A percentile compares a stretch with the other conserved stretches of the same genome.
Evolutionary conservation across 1,140 invertebrate species (phyloP).

Genomic region (Heliconius himera): DNA sequence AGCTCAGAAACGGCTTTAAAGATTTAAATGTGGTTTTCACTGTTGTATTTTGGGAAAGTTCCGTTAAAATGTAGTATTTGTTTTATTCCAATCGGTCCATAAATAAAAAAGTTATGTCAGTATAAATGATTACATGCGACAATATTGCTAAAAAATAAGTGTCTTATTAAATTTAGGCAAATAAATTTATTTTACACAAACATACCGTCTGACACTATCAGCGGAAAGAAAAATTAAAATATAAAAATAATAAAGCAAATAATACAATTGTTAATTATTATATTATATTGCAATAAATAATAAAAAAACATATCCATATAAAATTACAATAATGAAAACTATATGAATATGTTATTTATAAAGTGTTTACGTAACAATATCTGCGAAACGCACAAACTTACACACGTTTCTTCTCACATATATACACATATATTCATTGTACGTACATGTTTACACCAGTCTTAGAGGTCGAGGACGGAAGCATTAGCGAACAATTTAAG

Average conservation of each 20-base stretch:
- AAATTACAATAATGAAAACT: background rate
- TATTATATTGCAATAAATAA: background rate
- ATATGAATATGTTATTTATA: background rate
- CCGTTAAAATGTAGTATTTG: too few relatives aligned
- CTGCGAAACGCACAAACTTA: conserved; percentile 39
- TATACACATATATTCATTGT: background rate
- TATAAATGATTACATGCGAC: too few relatives aligned
- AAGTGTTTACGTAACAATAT: conserved; percentile 35
- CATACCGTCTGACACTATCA: too few relatives aligned
- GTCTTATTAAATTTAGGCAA: too few relatives aligned
- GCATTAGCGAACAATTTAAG: conserved; percentile 35
- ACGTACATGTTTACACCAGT: background rate
- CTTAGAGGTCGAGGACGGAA: conserved; percentile 47
- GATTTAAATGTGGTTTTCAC: too few relatives aligned
- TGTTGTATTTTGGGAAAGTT: too few relatives aligned
- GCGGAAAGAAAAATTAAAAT: background rate
- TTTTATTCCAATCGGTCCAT: too few relatives aligned
- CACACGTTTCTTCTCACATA: background rate
- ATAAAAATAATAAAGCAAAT: background rate
- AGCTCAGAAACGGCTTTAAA: too few relatives aligned
- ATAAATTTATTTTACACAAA: too few relatives aligned
- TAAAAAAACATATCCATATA: background rate
- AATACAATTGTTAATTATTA: background rate
- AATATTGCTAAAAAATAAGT: too few relatives aligned
- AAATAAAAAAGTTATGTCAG: too few relatives aligned